A percentile compares a stretch with the other conserved stretches of the same genome.
Conservation (phyloP, 2,113 vertebrate genomes). For the Cricetomys ansorgei region DNA sequence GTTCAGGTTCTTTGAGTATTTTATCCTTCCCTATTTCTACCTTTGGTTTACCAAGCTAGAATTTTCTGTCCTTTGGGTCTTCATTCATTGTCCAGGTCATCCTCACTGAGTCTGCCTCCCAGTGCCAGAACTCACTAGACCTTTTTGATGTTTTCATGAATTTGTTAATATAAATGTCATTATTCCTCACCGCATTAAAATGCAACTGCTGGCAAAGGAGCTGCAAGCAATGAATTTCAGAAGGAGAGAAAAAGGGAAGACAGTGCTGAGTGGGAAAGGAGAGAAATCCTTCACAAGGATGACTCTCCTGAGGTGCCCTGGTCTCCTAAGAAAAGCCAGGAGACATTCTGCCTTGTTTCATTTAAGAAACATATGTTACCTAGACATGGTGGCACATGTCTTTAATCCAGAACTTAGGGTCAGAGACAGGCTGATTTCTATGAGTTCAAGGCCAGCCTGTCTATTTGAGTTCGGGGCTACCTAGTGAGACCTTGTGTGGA, state of each 20-base stretch:
- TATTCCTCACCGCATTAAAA: not conserved
- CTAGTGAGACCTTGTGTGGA: no score
- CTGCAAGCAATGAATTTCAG: not conserved
- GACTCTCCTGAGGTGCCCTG: no score
- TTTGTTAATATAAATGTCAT: not conserved
- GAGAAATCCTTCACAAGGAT: not conserved
- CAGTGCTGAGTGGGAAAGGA: not conserved
- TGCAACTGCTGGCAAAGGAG: rapidly evolving
- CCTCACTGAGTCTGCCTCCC: not conserved
- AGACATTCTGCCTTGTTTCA: not conserved
- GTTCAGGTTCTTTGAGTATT: rapidly evolving
- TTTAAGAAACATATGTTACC: not conserved
- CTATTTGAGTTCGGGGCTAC: not conserved
- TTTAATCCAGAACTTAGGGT: not conserved
- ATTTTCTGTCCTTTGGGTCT: not conserved
- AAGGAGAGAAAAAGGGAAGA: no score
- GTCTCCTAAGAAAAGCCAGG: not conserved
- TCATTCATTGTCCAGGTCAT: not conserved
- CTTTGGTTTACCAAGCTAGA: not conserved
- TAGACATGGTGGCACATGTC: not conserved
- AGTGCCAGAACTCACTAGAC: no score
- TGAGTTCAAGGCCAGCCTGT: not conserved
- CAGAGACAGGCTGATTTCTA: not conserved
- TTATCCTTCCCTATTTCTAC: not conserved
- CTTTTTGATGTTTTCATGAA: not conserved